Evolutionary conservation across 1,140 invertebrate species (phyloP), one percentile per base, ranked within the genome.

Genomic region (Yoshiicerus persimilis): DNA sequence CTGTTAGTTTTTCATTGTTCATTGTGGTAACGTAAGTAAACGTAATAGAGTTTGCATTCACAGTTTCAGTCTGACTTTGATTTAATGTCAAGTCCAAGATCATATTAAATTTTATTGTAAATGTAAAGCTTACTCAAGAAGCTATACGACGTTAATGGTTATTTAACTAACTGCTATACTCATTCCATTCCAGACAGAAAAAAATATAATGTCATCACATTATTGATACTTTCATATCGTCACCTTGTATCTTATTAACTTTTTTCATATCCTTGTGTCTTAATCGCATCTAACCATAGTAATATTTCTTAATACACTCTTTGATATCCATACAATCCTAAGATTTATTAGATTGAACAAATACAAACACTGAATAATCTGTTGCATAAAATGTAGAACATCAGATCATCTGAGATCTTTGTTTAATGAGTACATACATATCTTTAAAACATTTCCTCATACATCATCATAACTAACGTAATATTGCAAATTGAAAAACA

Each of bases 31-130:
- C 20, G 47, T 56, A 20, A 16, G 47, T n/a, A 56, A 56, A 56
- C 6, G 16, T 6, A 4, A 56, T 0, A 56, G 13, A 56, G 20
- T 20, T 56, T 16, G 6, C 47, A 56, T 20, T 20, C 16, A 56
- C 47, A 56, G 13, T n/a, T n/a, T n/a, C n/a, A n/a, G 4, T 16
- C 8, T 56, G 20, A 5, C 47, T 56, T 56, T 80, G 16, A 36
- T 80, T 80, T 80, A 80, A 80, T 36, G 75, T 80, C 75, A 80
- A 80, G 75, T 80, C 32, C 75, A 80, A 38, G 75, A 80, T 36
- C 75, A 80, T 9, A 36, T 36, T 27, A n/a, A n/a, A n/a, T n/a
- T n/a, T n/a, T n/a, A n/a, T n/a, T n/a, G n/a, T n/a, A n/a, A n/a
- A n/a, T n/a, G 0, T 70, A 70, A n/a, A 16, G 5, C n/a, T 56